These are phyloP conservation scores for Hydra vulgaris DNA, from an alignment of 30 jellyfish, hydroid and myxozoan genomes.

Conservation along the genomic window DNA sequence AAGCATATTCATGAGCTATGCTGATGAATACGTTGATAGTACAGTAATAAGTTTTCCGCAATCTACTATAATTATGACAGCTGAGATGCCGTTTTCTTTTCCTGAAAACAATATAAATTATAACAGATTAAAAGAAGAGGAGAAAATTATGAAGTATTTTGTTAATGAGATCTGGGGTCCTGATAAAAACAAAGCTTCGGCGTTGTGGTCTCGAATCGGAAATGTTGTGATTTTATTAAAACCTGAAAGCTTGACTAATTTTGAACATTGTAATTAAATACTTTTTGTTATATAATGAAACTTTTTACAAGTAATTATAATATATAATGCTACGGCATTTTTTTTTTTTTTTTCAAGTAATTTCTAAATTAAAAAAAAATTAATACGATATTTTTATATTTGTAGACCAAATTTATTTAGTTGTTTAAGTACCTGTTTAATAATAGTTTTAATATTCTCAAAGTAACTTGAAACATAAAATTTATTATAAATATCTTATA, in stretches of 20 bases:
- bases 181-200: not conserved
- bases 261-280: not conserved
- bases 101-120: not conserved
- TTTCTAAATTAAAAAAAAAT: too few relatives aligned
- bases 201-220: conserved; percentile 32
- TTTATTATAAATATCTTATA: too few relatives aligned
- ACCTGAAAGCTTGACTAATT: conserved; percentile 1
- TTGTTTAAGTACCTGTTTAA: too few relatives aligned
- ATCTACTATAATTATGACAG: conserved; percentile 10
- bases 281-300: too few relatives aligned
- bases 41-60: conserved; percentile 15
- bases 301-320: too few relatives aligned
- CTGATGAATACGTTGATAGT: conserved; percentile 21
- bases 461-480: too few relatives aligned
- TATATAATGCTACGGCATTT: too few relatives aligned
- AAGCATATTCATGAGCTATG: conserved; percentile 19
- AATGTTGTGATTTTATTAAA: conserved; percentile 5
- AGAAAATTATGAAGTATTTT: not conserved
- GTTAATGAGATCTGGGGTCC: conserved; percentile 8
- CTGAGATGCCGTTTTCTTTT: conserved; percentile 2
- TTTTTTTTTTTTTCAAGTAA: too few relatives aligned
- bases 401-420: too few relatives aligned
- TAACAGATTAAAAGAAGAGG: not conserved
- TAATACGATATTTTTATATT: too few relatives aligned
- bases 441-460: too few relatives aligned